Base-by-base conservation (phyloP, 2,888 invertebrate genomes). In the Lydus trimaculatus region DNA sequence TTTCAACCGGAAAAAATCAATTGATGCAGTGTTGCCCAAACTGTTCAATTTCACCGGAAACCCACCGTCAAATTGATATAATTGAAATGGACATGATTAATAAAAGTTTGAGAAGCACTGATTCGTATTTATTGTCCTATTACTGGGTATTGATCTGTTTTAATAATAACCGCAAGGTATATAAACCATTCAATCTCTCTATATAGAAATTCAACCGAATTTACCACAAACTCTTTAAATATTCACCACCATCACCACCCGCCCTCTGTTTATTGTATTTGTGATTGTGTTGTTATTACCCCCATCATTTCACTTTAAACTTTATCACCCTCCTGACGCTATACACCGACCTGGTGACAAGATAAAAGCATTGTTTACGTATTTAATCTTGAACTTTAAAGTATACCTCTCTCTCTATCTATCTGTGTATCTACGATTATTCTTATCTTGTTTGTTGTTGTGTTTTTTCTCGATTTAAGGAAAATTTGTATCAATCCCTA, bases 321-420 rank as follows among this genome's bases (percentile, higher is more conserved):
- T 56, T 56, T 56, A 56, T 25, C 56, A 15, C 15, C 13, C 25
- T 6, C 25, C 25, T 25, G 25, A 23, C 48, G 25, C 9, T 25
- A 56, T 5, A 25, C 56, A 25, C 0, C 20, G 6, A 23, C 25
- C 56, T 17, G 56, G 25, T 25, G 56, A 56, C 56, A 25, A 56
- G 56, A 56, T 56, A 56, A 56, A 56, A 56, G 56, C 56, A 56
- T 25, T 56, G 56, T 56, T 56, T 25, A 56, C 56, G 56, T 25
- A 56, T 56, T 56, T 56, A 56, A 56, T 25, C 56, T 56, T 56
- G 23, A 52, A 52, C 23, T 52, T 43, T 17, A n/a, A 17, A 17
- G 6, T n/a, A n/a, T n/a, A n/a, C n/a, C n/a, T n/a, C n/a, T n/a
- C n/a, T n/a, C n/a, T n/a, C n/a, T n/a, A n/a, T n/a, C n/a, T n/a